Evolutionary conservation across 2,888 invertebrate genomes (phyloP), one percentile per base, ranked within the genome.

Genomic region (Caenorhabditis sulstoni): DNA sequence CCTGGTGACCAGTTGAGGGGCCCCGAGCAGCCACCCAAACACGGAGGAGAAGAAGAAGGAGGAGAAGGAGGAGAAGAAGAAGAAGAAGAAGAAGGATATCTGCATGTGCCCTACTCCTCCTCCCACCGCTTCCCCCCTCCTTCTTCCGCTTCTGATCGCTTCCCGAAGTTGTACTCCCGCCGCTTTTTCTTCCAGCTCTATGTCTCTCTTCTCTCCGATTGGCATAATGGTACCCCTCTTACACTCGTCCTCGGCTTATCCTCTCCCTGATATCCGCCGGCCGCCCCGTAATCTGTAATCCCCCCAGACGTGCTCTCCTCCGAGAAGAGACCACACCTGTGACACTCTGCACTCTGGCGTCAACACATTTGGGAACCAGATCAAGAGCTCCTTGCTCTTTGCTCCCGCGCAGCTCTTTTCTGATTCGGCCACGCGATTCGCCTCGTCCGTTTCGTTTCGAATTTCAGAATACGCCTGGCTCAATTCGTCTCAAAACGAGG

Each of bases 391-490:
- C 11, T 44, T 12, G 44, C 14, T 44, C 44, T 44, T 44, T 29
- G 29, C 29, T 29, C 29, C 29, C 29, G 29, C 4, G n/a, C n/a
- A n/a, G 29, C 29, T 29, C 7, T 7, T 29, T 29, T 41, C 7
- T 41, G 41, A 41, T 14, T 41, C 41, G 41, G 2, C 41, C 14
- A 14, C 41, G 11, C 41, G 29, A 49, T 23, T 14, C n/a, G 52
- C 5, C 52, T 12, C 9, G 5, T n/a, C 52, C 23, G 29, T 12
- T 45, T 45, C 44, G 45, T 14, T 47, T 35, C 55, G 44, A 44
- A 44, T 22, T 58, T 58, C 39, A 57, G 52, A 35, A 53, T 35
- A 29, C 11, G 22, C 5, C 49, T 41, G 39, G 49, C 50, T 62
- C 22, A 23, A 20, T 50, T 62, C 18, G 23, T 23, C 39, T 20